A percentile compares a stretch with the other conserved stretches of the same genome.
phyloP scores from a whole-genome alignment of 2,797 vertebrate genomes.

The Leptodactylus fallax region DNA sequence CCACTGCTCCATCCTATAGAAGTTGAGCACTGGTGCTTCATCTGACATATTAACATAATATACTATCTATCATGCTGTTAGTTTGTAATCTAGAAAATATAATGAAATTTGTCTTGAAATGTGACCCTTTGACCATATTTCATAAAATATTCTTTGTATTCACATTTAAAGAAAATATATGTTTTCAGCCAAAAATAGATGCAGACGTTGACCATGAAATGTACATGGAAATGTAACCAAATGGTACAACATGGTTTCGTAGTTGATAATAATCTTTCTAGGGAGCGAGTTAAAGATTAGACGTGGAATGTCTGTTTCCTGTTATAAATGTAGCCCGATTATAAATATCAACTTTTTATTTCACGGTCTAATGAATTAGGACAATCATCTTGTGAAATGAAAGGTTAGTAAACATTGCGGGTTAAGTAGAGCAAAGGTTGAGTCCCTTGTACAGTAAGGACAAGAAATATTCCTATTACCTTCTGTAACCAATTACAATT shows the following conservation, averaged over 20 bases:
- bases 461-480: neutral
- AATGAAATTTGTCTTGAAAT: neutral
- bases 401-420: conserved; percentile 29
- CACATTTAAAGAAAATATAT: neutral
- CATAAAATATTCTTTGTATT: neutral
- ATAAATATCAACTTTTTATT: conserved; percentile 53
- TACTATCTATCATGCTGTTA: neutral
- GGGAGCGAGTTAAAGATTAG: conserved; percentile 48
- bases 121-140: neutral
- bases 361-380: conserved; percentile 44
- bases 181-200: neutral
- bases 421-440: conserved; percentile 41
- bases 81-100: neutral
- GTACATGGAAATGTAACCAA: neutral
- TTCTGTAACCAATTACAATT: neutral
- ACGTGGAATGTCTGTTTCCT: conserved; percentile 40
- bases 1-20: too few relatives aligned
- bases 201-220: conserved; percentile 14
- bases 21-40: too few relatives aligned
- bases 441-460: conserved; percentile 12
- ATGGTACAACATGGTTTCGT: neutral
- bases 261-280: conserved; percentile 39
- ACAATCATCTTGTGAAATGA: conserved; percentile 27
- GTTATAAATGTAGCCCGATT: conserved; percentile 24
- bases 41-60: too few relatives aligned